phyloP scores from a whole-genome alignment of 2,888 invertebrate species.

The Acanthosoma haemorrhoidale region DNA sequence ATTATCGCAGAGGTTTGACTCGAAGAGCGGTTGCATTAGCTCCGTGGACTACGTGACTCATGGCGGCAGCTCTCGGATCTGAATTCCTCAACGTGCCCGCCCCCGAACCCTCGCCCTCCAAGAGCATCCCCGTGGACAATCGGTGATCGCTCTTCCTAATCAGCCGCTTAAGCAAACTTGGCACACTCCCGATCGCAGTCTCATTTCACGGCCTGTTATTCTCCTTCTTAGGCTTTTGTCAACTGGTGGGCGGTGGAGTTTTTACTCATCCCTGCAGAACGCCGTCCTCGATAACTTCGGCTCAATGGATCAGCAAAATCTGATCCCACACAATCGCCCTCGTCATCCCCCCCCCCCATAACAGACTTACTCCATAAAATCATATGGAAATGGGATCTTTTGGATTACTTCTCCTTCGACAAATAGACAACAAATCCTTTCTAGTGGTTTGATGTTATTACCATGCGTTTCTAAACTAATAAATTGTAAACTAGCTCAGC shows the following conservation, averaged over 20 bases:
- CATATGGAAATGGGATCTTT: constrained; percentile 2
- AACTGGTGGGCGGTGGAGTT: background rate
- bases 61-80: background rate
- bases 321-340: background rate
- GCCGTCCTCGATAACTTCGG: background rate
- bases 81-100: background rate
- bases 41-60: background rate
- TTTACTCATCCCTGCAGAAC: background rate
- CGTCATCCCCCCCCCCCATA: background rate
- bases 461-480: too few relatives aligned
- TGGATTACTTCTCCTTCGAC: too few relatives aligned
- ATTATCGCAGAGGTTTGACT: too few relatives aligned
- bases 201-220: background rate
- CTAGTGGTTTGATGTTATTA: too few relatives aligned
- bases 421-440: too few relatives aligned
- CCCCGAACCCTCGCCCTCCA: background rate
- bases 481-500: too few relatives aligned
- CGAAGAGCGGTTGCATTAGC: background rate
- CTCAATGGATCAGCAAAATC: background rate
- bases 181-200: background rate
- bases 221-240: background rate
- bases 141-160: background rate
- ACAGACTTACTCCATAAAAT: background rate
- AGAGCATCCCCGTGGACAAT: background rate
- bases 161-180: constrained; percentile 5